Evolutionary conservation across 2,888 invertebrate genomes (phyloP).

Genomic region (Eucera pruinosa): DNA sequence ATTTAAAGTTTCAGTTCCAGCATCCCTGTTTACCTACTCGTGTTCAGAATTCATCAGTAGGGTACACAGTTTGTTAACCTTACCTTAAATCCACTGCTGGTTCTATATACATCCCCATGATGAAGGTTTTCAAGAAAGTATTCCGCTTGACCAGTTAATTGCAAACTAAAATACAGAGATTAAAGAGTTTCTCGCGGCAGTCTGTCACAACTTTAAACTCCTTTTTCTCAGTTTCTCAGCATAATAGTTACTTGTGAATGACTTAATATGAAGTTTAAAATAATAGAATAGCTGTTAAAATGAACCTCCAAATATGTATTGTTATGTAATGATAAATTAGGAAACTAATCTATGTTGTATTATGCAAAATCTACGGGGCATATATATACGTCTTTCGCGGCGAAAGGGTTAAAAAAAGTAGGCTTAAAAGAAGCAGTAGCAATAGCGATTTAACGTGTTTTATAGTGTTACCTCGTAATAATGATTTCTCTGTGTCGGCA

Average conservation of each 20-base stretch:
- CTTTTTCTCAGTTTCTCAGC: too few relatives aligned
- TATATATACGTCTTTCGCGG: too few relatives aligned
- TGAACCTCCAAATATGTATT: too few relatives aligned
- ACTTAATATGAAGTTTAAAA: too few relatives aligned
- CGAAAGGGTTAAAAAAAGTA: background rate
- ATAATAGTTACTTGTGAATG: too few relatives aligned
- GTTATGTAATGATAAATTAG: too few relatives aligned
- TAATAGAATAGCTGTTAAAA: too few relatives aligned
- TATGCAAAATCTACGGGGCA: too few relatives aligned
- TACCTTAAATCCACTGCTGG: slow-evolving; percentile 8
- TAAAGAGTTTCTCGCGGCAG: too few relatives aligned
- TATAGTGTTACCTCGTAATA: background rate
- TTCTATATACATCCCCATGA: background rate
- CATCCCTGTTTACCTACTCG: slow-evolving; percentile 25
- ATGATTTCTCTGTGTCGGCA: background rate
- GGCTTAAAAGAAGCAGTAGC: background rate
- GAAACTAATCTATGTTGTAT: too few relatives aligned
- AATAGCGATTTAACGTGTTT: slow-evolving; percentile 1
- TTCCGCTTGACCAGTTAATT: background rate
- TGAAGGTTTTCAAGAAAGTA: background rate
- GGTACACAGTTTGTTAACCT: slow-evolving; percentile 26
- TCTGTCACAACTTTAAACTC: too few relatives aligned
- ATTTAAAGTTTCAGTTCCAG: background rate
- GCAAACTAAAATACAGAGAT: background rate
- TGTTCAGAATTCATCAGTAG: slow-evolving; percentile 18